A percentile compares a stretch with the other conserved stretches of the same genome.
Conservation (phyloP, 2,888 invertebrate genomes). For the Diarsia rubi region DNA sequence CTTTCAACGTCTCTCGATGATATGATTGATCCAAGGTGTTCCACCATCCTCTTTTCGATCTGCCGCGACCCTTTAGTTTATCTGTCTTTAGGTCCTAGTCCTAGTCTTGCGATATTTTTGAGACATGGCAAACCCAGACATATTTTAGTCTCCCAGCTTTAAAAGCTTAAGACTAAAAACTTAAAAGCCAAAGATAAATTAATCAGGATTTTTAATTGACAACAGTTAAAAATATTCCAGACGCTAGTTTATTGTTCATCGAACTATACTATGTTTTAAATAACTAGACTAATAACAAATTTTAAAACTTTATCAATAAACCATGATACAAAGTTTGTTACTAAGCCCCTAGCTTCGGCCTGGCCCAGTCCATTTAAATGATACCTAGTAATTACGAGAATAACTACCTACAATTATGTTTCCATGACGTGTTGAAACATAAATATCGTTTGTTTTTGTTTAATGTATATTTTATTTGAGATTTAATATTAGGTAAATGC, state of each 20-base stretch:
- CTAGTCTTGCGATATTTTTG: too few relatives aligned
- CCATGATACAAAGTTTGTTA: conserved; percentile 3
- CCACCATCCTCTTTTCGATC: too few relatives aligned
- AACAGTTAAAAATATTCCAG: not conserved
- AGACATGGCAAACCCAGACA: too few relatives aligned
- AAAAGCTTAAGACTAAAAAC: not conserved
- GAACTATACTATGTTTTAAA: not conserved
- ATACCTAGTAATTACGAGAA: not conserved
- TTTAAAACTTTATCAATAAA: conserved; percentile 17
- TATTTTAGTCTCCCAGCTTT: too few relatives aligned
- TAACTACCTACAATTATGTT: not conserved
- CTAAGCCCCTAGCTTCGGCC: not conserved
- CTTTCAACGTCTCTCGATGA: too few relatives aligned
- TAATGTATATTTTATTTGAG: too few relatives aligned
- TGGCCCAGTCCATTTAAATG: not conserved
- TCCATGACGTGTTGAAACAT: too few relatives aligned
- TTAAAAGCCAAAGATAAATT: not conserved
- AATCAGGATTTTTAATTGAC: not conserved
- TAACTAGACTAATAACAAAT: not conserved
- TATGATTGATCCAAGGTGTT: too few relatives aligned
- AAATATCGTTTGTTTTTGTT: too few relatives aligned
- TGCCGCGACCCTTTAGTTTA: too few relatives aligned
- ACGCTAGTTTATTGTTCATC: not conserved
- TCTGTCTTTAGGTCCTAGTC: too few relatives aligned
- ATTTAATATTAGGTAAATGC: too few relatives aligned